Evolutionary conservation across 35 echinoderm and acorn worm genomes (phyloP).

Genomic region (Ptychodera flava): DNA sequence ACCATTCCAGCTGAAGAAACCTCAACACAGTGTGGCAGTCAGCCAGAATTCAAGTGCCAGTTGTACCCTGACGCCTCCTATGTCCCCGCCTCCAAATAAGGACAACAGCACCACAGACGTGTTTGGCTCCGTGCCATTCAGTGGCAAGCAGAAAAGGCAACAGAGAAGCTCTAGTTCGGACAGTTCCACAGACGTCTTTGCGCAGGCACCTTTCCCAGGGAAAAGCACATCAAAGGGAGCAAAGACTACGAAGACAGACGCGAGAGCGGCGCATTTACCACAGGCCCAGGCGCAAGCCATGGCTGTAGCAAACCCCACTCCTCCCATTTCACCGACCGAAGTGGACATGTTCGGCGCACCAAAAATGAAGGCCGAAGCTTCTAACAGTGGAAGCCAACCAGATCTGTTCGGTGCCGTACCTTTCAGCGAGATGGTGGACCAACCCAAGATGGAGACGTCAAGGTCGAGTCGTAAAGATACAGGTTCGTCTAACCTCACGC

Average conservation of each 20-base stretch:
- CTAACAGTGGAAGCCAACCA: slow-evolving; percentile 26
- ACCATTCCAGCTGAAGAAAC: slow-evolving; percentile 46
- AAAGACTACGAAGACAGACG: slow-evolving; percentile 65
- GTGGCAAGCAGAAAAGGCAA: slow-evolving; percentile 43
- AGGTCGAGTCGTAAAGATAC: background rate
- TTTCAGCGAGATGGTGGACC: slow-evolving; percentile 27
- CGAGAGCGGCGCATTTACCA: slow-evolving; percentile 56
- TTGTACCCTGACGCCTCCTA: slow-evolving; percentile 87
- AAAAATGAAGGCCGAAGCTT: background rate
- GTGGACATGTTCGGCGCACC: slow-evolving; percentile 32
- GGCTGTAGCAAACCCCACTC: slow-evolving; percentile 74
- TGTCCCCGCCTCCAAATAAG: slow-evolving; percentile 74
- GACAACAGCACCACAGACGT: slow-evolving; percentile 36
- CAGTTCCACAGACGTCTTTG: slow-evolving; percentile 77
- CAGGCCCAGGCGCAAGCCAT: slow-evolving; percentile 55
- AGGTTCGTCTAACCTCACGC: background rate
- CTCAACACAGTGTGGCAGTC: slow-evolving; percentile 6
- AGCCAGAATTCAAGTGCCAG: slow-evolving; percentile 40
- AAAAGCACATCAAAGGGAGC: background rate
- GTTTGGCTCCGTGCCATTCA: slow-evolving; percentile 71
- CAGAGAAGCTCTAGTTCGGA: slow-evolving; percentile 70
- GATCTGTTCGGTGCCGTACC: slow-evolving; percentile 96
- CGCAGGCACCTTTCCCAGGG: slow-evolving; percentile 82
- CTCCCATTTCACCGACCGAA: slow-evolving; percentile 85
- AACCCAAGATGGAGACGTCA: background rate